Evolutionary conservation across 2,113 vertebrate genomes (phyloP).

Genomic region (Coturnix japonica): DNA sequence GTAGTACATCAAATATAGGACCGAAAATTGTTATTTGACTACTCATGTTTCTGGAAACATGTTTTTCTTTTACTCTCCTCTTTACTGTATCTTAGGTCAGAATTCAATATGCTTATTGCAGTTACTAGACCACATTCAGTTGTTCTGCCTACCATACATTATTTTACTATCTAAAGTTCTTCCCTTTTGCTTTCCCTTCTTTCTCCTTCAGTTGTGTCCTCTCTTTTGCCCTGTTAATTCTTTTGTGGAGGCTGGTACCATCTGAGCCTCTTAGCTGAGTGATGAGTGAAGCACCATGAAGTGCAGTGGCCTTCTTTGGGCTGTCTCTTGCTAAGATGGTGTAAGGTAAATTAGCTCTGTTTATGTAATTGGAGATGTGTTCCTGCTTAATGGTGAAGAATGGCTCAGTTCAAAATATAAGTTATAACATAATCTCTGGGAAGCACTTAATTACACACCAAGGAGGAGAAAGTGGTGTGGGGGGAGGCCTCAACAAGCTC

Average conservation of each 20-base stretch:
- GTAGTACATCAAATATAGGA: conserved; percentile 20
- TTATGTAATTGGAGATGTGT: neutral
- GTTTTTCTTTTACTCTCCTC: neutral
- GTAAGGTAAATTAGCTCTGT: conserved; percentile 18
- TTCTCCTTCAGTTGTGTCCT: neutral
- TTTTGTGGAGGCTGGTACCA: neutral
- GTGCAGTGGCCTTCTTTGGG: neutral
- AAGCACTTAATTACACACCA: conserved; percentile 45
- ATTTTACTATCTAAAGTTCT: conserved; percentile 23
- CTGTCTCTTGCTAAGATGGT: conserved; percentile 9
- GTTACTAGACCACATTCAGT: neutral
- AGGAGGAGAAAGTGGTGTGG: neutral
- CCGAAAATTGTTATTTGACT: conserved; percentile 1
- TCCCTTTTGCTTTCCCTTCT: neutral
- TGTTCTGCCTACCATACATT: neutral
- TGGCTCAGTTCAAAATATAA: conserved; percentile 14
- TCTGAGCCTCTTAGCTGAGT: neutral
- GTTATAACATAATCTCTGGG: neutral
- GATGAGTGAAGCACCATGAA: neutral
- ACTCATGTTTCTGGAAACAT: neutral
- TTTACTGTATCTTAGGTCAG: neutral
- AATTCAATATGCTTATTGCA: neutral
- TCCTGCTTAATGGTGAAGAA: conserved; percentile 7
- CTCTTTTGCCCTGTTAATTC: neutral
- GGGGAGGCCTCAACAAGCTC: neutral